phyloP scores from a whole-genome alignment of 2,888 invertebrate genomes.

The Papilio gigon region DNA sequence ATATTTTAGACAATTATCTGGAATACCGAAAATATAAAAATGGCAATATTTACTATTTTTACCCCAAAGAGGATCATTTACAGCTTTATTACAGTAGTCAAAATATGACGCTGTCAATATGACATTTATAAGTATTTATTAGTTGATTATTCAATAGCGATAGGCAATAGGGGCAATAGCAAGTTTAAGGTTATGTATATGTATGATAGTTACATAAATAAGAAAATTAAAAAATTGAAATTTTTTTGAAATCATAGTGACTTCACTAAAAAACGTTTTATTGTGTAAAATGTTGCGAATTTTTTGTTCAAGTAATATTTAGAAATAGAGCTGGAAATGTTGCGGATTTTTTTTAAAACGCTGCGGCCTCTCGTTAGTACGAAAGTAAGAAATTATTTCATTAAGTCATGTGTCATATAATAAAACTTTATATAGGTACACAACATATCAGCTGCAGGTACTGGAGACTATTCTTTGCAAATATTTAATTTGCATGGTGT shows the following conservation, averaged over 20 bases:
- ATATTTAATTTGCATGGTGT: not conserved
- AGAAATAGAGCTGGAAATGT: constrained; percentile 56
- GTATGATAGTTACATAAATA: constrained; percentile 38
- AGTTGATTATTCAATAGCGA: too few species aligned
- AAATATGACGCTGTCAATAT: too few species aligned
- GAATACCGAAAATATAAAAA: too few species aligned
- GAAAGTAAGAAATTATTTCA: constrained; percentile 56
- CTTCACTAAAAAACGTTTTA: not conserved
- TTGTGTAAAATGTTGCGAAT: not conserved
- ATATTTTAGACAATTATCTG: too few species aligned
- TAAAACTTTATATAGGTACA: too few species aligned
- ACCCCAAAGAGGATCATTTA: too few species aligned
- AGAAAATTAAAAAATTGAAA: constrained; percentile 16
- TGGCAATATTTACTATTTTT: too few species aligned
- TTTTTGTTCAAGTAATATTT: not conserved
- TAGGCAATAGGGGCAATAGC: not conserved
- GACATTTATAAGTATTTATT: too few species aligned
- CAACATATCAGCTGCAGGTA: too few species aligned
- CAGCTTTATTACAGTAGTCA: too few species aligned
- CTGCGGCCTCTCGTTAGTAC: constrained; percentile 64
- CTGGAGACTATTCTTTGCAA: not conserved
- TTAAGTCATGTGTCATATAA: not conserved
- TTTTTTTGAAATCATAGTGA: constrained; percentile 3
- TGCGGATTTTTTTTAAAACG: constrained; percentile 64
- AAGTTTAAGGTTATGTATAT: constrained; percentile 38